Evolutionary conservation across 2,888 invertebrate species (phyloP).

Genomic region (Thysanoteuthis rhombus): DNA sequence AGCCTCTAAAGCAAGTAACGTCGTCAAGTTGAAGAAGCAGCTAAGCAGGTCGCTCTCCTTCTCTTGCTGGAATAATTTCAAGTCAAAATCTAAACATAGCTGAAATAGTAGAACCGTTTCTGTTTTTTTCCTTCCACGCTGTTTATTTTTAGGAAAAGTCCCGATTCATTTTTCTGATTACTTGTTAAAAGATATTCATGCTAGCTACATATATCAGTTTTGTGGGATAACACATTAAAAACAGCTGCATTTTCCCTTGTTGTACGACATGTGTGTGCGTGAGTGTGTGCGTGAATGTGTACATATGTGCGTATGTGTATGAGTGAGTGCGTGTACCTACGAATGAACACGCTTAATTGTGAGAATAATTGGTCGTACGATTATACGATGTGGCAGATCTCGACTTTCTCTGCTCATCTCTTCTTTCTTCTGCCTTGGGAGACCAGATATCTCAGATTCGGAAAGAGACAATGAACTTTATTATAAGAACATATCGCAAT

Average conservation of each 20-base stretch:
- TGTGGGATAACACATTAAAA: neutral
- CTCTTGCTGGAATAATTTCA: neutral
- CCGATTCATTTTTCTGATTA: neutral
- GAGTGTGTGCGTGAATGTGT: too few relatives aligned
- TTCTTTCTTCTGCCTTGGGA: neutral
- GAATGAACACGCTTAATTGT: neutral
- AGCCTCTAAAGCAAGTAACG: neutral
- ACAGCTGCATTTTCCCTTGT: neutral
- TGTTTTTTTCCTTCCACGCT: neutral
- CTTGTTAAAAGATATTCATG: neutral
- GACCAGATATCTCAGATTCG: neutral
- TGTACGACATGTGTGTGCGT: neutral
- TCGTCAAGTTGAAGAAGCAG: neutral
- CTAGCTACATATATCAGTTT: neutral
- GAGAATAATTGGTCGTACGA: neutral
- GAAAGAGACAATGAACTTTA: neutral
- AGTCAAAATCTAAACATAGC: neutral
- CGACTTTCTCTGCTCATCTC: neutral
- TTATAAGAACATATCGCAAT: neutral
- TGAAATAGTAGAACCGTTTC: neutral
- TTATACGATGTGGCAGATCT: neutral
- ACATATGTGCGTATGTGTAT: too few relatives aligned
- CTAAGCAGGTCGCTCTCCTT: conserved; percentile 12
- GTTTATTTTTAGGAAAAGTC: conserved; percentile 12
- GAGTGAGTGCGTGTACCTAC: too few relatives aligned